Evolutionary conservation across 1,140 invertebrate species (phyloP).

Genomic region (Neelides sp.): DNA sequence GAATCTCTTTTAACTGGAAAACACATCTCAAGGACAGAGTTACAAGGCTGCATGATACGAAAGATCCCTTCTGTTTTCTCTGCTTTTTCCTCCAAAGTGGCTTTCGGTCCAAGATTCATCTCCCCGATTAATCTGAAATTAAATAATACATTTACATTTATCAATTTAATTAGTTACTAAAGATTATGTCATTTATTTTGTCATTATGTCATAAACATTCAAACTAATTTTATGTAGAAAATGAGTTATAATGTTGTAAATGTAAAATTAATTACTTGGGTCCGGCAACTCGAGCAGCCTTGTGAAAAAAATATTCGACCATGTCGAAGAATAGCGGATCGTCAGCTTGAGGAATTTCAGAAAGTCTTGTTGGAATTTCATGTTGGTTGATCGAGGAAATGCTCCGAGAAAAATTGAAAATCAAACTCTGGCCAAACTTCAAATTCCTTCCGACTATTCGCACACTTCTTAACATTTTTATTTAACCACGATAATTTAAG

Average conservation of each 20-base stretch:
- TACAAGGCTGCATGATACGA: constrained; percentile 84
- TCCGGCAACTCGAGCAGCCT: constrained; percentile 50
- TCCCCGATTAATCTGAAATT: constrained; percentile 81
- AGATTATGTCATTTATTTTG: no score
- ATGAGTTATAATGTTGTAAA: not conserved
- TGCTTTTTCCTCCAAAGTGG: constrained; percentile 69
- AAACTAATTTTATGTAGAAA: no score
- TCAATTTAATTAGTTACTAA: no score
- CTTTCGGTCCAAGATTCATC: constrained; percentile 47
- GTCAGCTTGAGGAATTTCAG: constrained; percentile 59
- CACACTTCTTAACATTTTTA: no score
- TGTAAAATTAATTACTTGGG: constrained; percentile 10
- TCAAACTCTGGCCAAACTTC: no score
- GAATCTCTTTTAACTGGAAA: constrained; percentile 91
- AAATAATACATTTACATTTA: no score
- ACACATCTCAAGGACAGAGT: constrained; percentile 84
- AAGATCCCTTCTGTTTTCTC: constrained; percentile 86
- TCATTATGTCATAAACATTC: no score
- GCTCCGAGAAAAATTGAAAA: no score
- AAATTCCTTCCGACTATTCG: no score
- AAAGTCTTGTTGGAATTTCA: constrained; percentile 72
- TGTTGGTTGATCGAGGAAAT: no score
- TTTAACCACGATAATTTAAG: no score
- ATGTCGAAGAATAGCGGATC: constrained; percentile 83
- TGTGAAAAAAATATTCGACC: constrained; percentile 91